Evolutionary conservation across 1,140 invertebrate species (phyloP).

Genomic region (Lepidurus packardi): DNA sequence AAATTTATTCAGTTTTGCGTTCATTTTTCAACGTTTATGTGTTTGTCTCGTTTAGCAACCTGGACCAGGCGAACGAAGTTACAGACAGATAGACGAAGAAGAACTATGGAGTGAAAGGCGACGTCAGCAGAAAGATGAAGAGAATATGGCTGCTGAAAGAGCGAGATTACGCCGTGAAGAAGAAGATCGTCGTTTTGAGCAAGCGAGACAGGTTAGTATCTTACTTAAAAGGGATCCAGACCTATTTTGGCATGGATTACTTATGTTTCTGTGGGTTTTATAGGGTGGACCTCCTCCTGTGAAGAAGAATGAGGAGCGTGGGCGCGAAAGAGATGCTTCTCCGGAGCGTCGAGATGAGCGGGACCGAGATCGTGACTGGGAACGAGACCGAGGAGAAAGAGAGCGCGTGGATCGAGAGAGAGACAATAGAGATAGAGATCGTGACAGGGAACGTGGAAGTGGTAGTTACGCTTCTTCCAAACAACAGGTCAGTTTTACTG

Average conservation of each 20-base stretch:
- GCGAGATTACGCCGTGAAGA: slow-evolving; percentile 65
- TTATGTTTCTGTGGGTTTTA: background rate
- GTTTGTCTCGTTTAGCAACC: slow-evolving; percentile 30
- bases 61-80: slow-evolving; percentile 21
- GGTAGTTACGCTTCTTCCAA: slow-evolving; percentile 37
- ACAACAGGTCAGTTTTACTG: slow-evolving; percentile 30
- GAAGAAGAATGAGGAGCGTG: slow-evolving; percentile 24
- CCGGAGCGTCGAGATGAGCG: slow-evolving; percentile 24
- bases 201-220: slow-evolving; percentile 38
- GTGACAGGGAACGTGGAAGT: slow-evolving; percentile 35
- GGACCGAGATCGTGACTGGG: slow-evolving; percentile 33
- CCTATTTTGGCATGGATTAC: no score
- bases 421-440: slow-evolving; percentile 33
- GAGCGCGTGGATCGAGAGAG: slow-evolving; percentile 30
- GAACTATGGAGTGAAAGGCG: slow-evolving; percentile 65
- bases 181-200: slow-evolving; percentile 68
- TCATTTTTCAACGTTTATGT: background rate
- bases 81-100: slow-evolving; percentile 55
- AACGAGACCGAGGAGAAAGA: slow-evolving; percentile 31
- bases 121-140: slow-evolving; percentile 58
- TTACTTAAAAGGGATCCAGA: background rate
- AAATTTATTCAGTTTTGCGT: background rate
- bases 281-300: background rate
- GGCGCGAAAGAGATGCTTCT: slow-evolving; percentile 9
- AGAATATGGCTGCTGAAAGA: slow-evolving; percentile 63